Percentiles rank a stretch among this genome's conserved stretches.
These are phyloP conservation scores for Phylloscopus collybita DNA, from an alignment of 2,797 vertebrate species.

Conservation along the genomic window DNA sequence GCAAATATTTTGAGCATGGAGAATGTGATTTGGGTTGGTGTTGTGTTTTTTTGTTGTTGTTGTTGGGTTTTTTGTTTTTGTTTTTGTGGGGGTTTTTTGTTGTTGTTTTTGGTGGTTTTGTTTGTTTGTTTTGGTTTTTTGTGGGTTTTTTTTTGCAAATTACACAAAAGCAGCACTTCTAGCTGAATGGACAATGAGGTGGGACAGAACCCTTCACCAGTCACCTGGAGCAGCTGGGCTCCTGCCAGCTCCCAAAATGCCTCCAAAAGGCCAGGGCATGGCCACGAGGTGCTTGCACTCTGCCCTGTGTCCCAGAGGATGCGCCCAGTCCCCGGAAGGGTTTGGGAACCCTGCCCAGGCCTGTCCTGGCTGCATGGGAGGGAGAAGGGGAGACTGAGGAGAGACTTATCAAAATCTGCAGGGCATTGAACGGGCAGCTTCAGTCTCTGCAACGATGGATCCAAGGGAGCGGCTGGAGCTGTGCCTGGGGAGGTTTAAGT, in stretches of 20 bases:
- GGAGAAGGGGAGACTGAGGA: too few relatives aligned
- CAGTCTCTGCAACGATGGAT: not conserved
- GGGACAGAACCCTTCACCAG: not conserved
- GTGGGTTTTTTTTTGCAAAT: not conserved
- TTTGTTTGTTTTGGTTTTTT: too few relatives aligned
- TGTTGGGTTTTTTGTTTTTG: too few relatives aligned
- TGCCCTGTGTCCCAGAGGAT: not conserved
- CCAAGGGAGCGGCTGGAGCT: fast-evolving
- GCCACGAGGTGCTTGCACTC: not conserved
- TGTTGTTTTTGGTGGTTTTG: too few relatives aligned
- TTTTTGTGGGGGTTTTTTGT: too few relatives aligned
- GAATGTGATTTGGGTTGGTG: fast-evolving
- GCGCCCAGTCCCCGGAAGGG: too few relatives aligned
- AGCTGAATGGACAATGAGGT: not conserved
- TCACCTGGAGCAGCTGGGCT: not conserved
- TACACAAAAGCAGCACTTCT: not conserved
- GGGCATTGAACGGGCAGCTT: not conserved
- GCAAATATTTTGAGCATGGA: not conserved
- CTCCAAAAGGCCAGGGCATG: fast-evolving
- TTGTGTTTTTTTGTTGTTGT: too few relatives aligned
- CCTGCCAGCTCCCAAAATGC: not conserved
- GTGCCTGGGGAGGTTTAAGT: fast-evolving
- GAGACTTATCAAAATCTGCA: not conserved
- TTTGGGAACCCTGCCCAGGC: not conserved
- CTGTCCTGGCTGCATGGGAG: too few relatives aligned